Conservation (phyloP, 37 sponge, comb jelly and placozoan genomes). For the Oopsacas minuta region DNA sequence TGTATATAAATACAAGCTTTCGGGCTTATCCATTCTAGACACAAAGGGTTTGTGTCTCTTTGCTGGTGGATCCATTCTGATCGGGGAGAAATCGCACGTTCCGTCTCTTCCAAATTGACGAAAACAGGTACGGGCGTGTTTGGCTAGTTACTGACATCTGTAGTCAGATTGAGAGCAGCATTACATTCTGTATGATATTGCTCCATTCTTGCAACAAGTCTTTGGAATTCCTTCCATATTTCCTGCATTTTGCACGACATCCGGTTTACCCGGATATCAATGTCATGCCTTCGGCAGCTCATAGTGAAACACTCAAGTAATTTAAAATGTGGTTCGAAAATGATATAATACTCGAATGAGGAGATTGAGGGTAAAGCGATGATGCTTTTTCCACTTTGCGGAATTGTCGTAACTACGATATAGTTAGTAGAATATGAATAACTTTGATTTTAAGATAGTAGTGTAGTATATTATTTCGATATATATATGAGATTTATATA, state of each 20-base stretch:
- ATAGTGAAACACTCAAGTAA: not conserved
- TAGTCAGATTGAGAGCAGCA: slow-evolving; percentile 14
- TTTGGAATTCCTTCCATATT: slow-evolving; percentile 1
- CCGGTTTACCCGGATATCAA: slow-evolving; percentile 10
- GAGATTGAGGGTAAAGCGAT: slow-evolving; percentile 14
- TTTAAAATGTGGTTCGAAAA: not conserved
- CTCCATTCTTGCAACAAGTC: slow-evolving; percentile 7
- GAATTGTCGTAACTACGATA: no score
- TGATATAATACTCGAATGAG: not conserved
- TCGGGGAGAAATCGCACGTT: slow-evolving; percentile 15
- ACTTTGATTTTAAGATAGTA: no score
- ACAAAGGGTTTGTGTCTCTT: slow-evolving; percentile 17
- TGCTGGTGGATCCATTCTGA: slow-evolving; percentile 15
- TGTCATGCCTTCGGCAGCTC: slow-evolving; percentile 12
- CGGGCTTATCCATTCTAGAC: slow-evolving; percentile 18
- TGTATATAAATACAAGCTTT: no score
- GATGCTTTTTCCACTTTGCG: no score
- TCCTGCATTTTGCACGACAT: not conserved
- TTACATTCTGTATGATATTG: not conserved
- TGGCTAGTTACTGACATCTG: slow-evolving; percentile 1
- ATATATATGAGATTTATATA: no score
- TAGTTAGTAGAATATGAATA: no score
- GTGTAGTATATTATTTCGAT: no score
- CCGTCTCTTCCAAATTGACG: slow-evolving; percentile 17
- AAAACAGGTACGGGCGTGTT: slow-evolving; percentile 6